Evolutionary conservation across 2,888 invertebrate genomes (phyloP), one percentile per base, ranked within the genome.

Genomic region (Amblyteles armatorius): DNA sequence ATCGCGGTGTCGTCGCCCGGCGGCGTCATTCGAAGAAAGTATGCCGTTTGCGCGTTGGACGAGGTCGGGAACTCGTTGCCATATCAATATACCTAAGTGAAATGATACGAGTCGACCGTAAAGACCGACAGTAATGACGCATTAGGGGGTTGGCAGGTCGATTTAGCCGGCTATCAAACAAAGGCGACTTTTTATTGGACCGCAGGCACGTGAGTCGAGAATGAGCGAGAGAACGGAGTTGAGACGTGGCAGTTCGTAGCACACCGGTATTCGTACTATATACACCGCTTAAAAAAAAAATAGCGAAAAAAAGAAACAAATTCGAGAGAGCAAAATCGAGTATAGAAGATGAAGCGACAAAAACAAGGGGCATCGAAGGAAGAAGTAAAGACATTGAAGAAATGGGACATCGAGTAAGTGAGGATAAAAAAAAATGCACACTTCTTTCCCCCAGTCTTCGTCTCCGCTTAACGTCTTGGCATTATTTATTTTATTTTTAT

Each of bases 21-120:
- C 79, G 84, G 86, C 82, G 86, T 87, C 91, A 91, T 91, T 92
- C 89, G 90, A 90, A 92, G 91, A 90, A 91, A 91, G 90, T 89
- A 87, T 88, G 89, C 89, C 88, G 90, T 91, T 90, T 90, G 80
- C 83, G 88, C 90, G 91, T 93, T 93, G 92, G 90, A 91, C 92
- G 91, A 93, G 93, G 93, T 93, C 92, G 92, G 92, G 93, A 94
- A 91, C 94, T 93, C 94, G 93, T 94, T 92, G 93, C 93, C 93
- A 93, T 94, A 94, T 94, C 94, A 94, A 94, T 94, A 94, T 94
- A 94, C 93, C 93, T 94, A 94, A 94, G 94, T 94, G 93, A 94
- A 94, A 94, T 94, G 94, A 94, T 93, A 94, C 93, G 93, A 93
- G 94, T 90, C 91, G 87, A 90, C 91, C 93, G 93, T 94, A 94